Base-by-base conservation (phyloP, 2,113 vertebrate species). In the Misgurnus mizolepis region DNA sequence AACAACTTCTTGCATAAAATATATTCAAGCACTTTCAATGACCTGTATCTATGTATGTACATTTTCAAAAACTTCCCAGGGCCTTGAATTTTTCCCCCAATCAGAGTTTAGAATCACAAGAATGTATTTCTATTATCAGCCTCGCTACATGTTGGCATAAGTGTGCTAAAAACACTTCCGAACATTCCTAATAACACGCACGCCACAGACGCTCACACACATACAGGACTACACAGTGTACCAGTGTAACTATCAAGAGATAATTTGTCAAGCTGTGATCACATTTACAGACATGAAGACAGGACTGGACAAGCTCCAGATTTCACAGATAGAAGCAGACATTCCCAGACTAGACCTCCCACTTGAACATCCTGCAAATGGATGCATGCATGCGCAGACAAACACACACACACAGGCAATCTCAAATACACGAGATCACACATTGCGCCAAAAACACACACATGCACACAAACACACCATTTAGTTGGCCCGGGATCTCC, bases 301-400 rank as follows among this genome's bases (percentile, higher is more conserved):
- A 87, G 64, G 86, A 87, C 80, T 84, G 80, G 82, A 86, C 86
- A 87, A 47, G 87, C 53, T 84, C 78, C 73, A 86, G 83, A 87
- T 86, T 83, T 86, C 65, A 78, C 66, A 77, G 86, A 86, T 86
- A 84, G 80, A 82, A 74, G 53, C 58, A 85, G 71, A 86, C 83
- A 87, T 88, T 87, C 86, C 84, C 80, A 87, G 83, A 85, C 83
- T 34, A 53, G 58, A 85, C 76, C 66, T 79, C 68, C 77, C 80
- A 62, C 71, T 50, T 34, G n/a, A 70, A 34, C 62, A 64, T 22
- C 50, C 66, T 14, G 45, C 40, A 67, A 17, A 58, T 14, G 17
- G 18, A 56, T 12, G 43, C 43, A 47, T 22, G 67, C 22, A 62
- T 53, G 41, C 50, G 65, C 49, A 81, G 22, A 65, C 80, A 66